These are phyloP conservation scores for Seriola rivoliana DNA, from an alignment of 2,113 vertebrate genomes.

Conservation along the genomic window DNA sequence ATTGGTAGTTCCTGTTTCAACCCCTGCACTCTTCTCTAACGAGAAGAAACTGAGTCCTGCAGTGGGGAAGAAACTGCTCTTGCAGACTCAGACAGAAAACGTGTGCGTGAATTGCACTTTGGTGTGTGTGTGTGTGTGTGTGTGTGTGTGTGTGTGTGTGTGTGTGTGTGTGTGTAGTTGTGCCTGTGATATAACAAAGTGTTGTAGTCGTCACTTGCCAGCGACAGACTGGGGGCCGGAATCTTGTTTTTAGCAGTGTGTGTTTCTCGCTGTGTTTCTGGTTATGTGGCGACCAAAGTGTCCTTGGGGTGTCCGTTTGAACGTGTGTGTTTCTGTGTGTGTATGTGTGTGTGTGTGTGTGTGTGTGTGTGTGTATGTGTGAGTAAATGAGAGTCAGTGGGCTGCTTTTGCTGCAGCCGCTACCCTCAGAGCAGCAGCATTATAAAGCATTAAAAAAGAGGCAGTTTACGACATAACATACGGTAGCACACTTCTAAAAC, in stretches of 20 bases:
- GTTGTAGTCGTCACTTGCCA: slow-evolving; percentile 36
- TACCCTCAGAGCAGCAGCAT: slow-evolving; percentile 26
- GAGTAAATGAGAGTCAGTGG: slow-evolving; percentile 43
- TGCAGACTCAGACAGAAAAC: slow-evolving; percentile 59
- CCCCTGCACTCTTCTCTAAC: slow-evolving; percentile 47
- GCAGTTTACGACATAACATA: slow-evolving; percentile 33
- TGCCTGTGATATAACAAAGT: slow-evolving; percentile 65
- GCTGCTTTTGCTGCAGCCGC: slow-evolving; percentile 29
- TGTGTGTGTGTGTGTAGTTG: slow-evolving; percentile 24
- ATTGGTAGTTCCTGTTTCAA: slow-evolving; percentile 55
- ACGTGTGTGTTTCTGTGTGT: slow-evolving; percentile 31
- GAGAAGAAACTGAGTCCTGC: slow-evolving; percentile 56
- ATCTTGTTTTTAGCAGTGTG: slow-evolving; percentile 49
- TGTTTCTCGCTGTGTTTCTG: slow-evolving; percentile 36
- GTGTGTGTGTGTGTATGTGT: slow-evolving; percentile 27
- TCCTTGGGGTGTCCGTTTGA: slow-evolving; percentile 33
- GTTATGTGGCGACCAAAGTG: slow-evolving; percentile 32
- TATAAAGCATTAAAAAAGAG: slow-evolving; percentile 39
- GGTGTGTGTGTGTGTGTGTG: slow-evolving; percentile 29
- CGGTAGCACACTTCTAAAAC: slow-evolving; percentile 28
- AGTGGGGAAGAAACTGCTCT: slow-evolving; percentile 58
- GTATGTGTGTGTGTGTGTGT: slow-evolving; percentile 13
- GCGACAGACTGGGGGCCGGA: slow-evolving; percentile 62
- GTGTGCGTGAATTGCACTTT: slow-evolving; percentile 63
- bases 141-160: slow-evolving; percentile 27